A percentile compares a stretch with the other conserved stretches of the same genome.
phyloP scores from a whole-genome alignment of 2,113 vertebrate species.

The Galemys pyrenaicus region DNA sequence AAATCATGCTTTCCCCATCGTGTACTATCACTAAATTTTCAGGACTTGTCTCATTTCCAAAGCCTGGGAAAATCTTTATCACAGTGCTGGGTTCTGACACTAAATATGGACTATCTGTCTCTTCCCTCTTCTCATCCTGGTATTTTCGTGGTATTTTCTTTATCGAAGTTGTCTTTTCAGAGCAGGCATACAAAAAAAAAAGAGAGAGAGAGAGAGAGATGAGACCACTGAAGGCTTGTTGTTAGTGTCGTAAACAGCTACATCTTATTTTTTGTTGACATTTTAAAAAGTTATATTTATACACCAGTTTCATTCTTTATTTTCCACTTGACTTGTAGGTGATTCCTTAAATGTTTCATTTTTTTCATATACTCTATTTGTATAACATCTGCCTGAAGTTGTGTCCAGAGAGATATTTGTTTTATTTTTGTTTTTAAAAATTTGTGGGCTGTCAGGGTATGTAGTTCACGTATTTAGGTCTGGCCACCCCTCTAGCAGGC shows the following conservation, averaged over 20 bases:
- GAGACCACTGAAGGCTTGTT: conserved; percentile 27
- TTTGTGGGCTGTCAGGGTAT: not conserved
- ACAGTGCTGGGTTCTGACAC: not conserved
- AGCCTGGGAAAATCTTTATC: not conserved
- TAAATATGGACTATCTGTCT: not conserved
- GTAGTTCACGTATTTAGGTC: conserved; percentile 4
- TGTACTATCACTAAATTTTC: not conserved
- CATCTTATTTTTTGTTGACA: conserved; percentile 54
- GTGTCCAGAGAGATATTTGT: not conserved
- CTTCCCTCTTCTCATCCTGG: not conserved
- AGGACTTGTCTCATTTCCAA: not conserved
- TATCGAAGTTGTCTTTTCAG: conserved; percentile 37
- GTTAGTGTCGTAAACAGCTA: conserved; percentile 52
- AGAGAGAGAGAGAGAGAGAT: not conserved
- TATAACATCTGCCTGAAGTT: conserved; percentile 10
- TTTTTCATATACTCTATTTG: not conserved
- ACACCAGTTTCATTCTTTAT: conserved; percentile 55
- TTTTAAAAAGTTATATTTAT: conserved; percentile 55
- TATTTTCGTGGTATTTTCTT: conserved; percentile 63
- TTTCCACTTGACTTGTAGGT: conserved; percentile 26
- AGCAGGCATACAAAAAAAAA: not conserved
- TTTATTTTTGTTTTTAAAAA: conserved; percentile 20
- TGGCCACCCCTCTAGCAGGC: conserved; percentile 39
- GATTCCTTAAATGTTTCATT: not conserved
- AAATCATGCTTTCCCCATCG: not conserved